phyloP scores from a whole-genome alignment of 2,888 invertebrate species.

The Drosophila kuntzei region DNA sequence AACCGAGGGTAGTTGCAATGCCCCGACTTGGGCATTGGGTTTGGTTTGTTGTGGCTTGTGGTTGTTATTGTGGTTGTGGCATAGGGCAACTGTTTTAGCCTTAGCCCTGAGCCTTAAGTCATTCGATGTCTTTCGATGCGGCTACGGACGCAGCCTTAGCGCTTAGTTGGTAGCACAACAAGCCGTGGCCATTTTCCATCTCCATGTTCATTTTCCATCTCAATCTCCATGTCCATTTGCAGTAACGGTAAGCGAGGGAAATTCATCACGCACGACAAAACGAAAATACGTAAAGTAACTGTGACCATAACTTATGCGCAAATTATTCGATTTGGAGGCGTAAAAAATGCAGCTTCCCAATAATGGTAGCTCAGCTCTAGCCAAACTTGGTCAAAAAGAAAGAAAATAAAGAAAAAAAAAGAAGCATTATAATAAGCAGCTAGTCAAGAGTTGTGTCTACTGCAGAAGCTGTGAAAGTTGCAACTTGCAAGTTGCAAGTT shows the following conservation, averaged over 20 bases:
- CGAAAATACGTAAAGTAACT: constrained; percentile 60
- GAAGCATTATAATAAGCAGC: constrained; percentile 28
- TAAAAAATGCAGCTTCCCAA: constrained; percentile 77
- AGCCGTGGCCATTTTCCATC: constrained; percentile 67
- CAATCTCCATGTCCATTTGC: constrained; percentile 6
- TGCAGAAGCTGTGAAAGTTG: constrained; percentile 80
- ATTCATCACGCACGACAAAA: constrained; percentile 76
- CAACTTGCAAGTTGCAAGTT: constrained; percentile 5
- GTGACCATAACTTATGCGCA: constrained; percentile 84
- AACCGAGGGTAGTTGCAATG: constrained; percentile 33
- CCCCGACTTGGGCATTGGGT: background rate
- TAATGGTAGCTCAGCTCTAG: constrained; percentile 50
- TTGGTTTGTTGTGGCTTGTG: constrained; percentile 7
- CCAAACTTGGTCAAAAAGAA: constrained; percentile 26
- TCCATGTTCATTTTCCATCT: background rate
- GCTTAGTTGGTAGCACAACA: constrained; percentile 73
- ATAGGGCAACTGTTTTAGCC: constrained; percentile 47
- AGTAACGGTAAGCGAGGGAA: constrained; percentile 74
- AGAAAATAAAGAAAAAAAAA: background rate
- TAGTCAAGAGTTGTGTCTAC: constrained; percentile 58
- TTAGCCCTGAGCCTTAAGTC: constrained; percentile 26
- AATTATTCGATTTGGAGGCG: constrained; percentile 81
- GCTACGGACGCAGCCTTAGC: constrained; percentile 32
- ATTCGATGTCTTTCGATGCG: background rate
- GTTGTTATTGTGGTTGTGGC: too few species aligned